Conservation (phyloP, 2,113 vertebrate genomes). For the Hymenochirus boettgeri region DNA sequence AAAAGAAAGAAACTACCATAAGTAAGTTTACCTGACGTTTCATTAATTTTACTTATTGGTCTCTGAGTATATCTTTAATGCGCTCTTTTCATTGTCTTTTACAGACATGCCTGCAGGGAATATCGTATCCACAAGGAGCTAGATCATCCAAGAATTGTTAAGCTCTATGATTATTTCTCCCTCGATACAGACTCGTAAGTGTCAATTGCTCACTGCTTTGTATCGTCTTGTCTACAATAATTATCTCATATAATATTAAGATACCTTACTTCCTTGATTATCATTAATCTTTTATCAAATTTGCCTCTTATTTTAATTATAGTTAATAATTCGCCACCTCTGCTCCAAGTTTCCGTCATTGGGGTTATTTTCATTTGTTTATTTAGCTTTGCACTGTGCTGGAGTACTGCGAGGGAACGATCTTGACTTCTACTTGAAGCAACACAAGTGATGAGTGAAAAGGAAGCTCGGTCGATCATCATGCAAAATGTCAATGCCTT, state of each 20-base stretch:
- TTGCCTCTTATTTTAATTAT: no score
- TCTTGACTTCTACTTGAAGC: conserved; percentile 98
- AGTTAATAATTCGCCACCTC: no score
- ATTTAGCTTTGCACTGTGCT: conserved; percentile 94
- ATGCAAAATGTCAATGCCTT: conserved; percentile 99
- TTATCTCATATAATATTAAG: no score
- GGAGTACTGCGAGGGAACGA: conserved; percentile 97
- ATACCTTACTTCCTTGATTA: no score
- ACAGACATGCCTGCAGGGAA: conserved; percentile 95
- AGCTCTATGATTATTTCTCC: conserved; percentile 98
- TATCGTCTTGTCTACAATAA: no score
- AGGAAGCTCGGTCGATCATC: conserved; percentile 97
- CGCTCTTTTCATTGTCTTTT: conserved; percentile 20
- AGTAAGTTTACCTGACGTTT: conserved; percentile 70
- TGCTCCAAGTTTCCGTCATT: no score
- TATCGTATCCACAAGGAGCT: conserved; percentile 99
- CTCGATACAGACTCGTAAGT: conserved; percentile 99
- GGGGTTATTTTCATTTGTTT: no score
- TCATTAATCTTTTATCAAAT: no score
- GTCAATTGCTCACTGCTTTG: no score
- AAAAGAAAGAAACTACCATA: conserved; percentile 99
- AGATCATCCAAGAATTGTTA: conserved; percentile 98
- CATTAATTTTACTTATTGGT: not conserved
- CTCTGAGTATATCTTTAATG: no score
- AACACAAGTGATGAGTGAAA: conserved; percentile 99